These are phyloP conservation scores for Mormyrus hasselquistii DNA, from an alignment of 2,797 vertebrate genomes.

Conservation along the genomic window DNA sequence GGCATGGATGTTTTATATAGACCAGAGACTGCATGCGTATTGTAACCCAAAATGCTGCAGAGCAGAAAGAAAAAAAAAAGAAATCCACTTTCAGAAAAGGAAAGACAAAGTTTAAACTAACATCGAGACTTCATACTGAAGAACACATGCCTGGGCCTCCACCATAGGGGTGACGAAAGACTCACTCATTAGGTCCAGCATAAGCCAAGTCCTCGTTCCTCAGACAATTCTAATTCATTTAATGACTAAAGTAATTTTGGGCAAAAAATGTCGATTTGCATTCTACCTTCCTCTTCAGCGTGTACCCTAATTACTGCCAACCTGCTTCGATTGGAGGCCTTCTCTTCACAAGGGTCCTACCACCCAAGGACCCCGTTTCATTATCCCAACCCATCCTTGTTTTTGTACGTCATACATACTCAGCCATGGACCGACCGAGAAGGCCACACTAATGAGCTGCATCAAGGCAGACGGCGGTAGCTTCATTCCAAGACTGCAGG, in stretches of 20 bases:
- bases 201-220: conserved; percentile 36
- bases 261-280: conserved; percentile 54
- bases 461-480: conserved; percentile 30
- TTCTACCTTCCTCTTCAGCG: conserved; percentile 47
- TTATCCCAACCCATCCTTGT: conserved; percentile 51
- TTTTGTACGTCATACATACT: conserved; percentile 48
- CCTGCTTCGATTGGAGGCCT: conserved; percentile 56
- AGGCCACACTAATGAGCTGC: conserved; percentile 43
- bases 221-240: conserved; percentile 54
- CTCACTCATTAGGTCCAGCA: neutral
- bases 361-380: conserved; percentile 51
- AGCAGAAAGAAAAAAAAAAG: neutral
- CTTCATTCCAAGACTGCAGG: neutral
- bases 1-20: neutral
- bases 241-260: conserved; percentile 63
- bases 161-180: neutral
- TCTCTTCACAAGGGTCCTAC: conserved; percentile 44
- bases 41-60: neutral
- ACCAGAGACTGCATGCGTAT: neutral
- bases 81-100: neutral
- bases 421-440: conserved; percentile 44
- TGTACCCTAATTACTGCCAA: conserved; percentile 58
- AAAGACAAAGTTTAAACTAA: neutral
- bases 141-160: neutral
- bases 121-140: neutral